Evolutionary conservation across 1,140 invertebrate genomes (phyloP).

Genomic region (Homarus americanus): DNA sequence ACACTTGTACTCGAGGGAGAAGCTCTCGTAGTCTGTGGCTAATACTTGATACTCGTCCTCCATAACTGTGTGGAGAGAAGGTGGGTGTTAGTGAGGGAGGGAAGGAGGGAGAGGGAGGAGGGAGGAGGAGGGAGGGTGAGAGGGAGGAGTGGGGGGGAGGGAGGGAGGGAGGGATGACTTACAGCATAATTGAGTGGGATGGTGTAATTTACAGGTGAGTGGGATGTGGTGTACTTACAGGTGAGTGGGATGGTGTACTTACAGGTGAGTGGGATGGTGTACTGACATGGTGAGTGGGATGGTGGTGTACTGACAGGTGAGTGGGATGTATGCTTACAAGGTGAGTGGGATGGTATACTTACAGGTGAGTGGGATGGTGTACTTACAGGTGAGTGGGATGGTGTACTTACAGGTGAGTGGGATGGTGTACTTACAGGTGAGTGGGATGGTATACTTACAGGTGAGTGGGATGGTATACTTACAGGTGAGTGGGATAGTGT

Average conservation of each 20-base stretch:
- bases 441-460: neutral
- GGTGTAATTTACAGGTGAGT: neutral
- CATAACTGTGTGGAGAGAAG: slow-evolving; percentile 58
- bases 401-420: neutral
- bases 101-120: neutral
- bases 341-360: no score
- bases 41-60: slow-evolving; percentile 73
- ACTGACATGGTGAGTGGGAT: slow-evolving; percentile 71
- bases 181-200: neutral
- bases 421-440: neutral
- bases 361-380: no score
- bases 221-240: neutral
- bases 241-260: slow-evolving; percentile 17
- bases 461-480: slow-evolving; percentile 14
- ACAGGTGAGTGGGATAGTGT: slow-evolving; percentile 73
- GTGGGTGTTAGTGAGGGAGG: neutral
- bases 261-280: slow-evolving; percentile 73
- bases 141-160: neutral
- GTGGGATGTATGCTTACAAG: no score
- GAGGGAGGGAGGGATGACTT: no score
- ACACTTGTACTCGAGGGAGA: slow-evolving; percentile 74
- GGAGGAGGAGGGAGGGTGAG: neutral
- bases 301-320: slow-evolving; percentile 54
- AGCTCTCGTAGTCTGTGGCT: slow-evolving; percentile 71
- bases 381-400: no score